These are phyloP conservation scores for Epinotia nisella DNA, from an alignment of 2,888 invertebrate species.

Conservation along the genomic window DNA sequence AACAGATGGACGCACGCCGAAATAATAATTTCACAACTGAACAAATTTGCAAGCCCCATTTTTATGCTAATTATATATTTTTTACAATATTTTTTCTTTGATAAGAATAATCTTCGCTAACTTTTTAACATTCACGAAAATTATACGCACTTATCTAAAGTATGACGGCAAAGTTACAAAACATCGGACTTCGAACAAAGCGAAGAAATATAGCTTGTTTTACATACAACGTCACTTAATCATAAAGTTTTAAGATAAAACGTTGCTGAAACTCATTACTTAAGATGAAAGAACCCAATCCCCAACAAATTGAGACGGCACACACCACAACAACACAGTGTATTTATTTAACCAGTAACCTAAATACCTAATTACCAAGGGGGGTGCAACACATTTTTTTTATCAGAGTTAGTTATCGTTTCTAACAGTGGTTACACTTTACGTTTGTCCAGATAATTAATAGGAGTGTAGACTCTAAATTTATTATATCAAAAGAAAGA, in stretches of 20 bases:
- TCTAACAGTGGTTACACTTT: too few species aligned
- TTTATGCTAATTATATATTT: too few species aligned
- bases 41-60: too few species aligned
- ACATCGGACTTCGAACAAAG: conserved; percentile 11
- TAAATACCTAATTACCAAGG: neutral
- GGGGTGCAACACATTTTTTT: too few species aligned
- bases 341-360: neutral
- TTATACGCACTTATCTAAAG: neutral
- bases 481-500: too few species aligned
- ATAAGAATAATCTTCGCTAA: neutral
- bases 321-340: conserved; percentile 13
- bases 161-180: conserved; percentile 1
- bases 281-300: conserved; percentile 18
- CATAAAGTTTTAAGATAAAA: conserved; percentile 21
- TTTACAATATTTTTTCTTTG: too few species aligned
- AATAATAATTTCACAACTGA: too few species aligned
- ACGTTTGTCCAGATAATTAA: too few species aligned
- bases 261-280: conserved; percentile 24
- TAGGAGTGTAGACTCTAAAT: too few species aligned
- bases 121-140: neutral
- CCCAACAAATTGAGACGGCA: conserved; percentile 12
- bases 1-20: too few species aligned
- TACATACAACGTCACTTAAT: conserved; percentile 13
- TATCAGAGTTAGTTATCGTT: too few species aligned
- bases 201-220: conserved; percentile 10